Base-by-base conservation (phyloP, 2,113 vertebrate species). In the Hippopotamus amphibius region DNA sequence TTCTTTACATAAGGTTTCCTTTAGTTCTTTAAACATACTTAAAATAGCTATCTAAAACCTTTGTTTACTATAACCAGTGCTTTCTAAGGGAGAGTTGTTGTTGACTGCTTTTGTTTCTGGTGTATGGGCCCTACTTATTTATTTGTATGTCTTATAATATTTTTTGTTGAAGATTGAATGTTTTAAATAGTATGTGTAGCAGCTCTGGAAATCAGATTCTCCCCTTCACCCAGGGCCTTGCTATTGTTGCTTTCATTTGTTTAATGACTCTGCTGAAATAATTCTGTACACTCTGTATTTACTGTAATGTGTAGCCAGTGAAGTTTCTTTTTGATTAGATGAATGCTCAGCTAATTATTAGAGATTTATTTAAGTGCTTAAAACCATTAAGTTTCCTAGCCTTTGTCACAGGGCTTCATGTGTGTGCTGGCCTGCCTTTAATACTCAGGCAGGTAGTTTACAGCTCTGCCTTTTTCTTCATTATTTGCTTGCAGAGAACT, bases 11-110 rank as follows among this genome's bases (percentile, higher is more conserved):
- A 41, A 26, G 1, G 33, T 55, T 95, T 63, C n/a, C 13, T 86
- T 87, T 87, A 61, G 33, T 24, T 53, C 2, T 68, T 92, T 88
- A 50, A 6, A 22, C 3, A 22, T 88, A 57, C 57, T 95, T 88
- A 80, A 95, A 71, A 50, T 24, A 21, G 3, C 43, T 37, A 80
- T 59, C 90, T 89, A 37, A 79, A 71, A 72, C 90, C 13, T 79
- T 83, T 61, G 24, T 80, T 48, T 71, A 66, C 12, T n/a, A 37
- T 69, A 9, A 28, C 6, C 33, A 66, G 59, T 65, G 2, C 1
- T 86, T 41, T 10, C 11, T 24, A 3, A 13, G 0, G 2, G 48
- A 74, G 12, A 50, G 15, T 61, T 88, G 68, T 13, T 92, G 41
- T 10, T 88, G 30, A 80, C 24, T 37, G 3, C 19, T 77, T 21